Evolutionary conservation across 2,888 invertebrate species (phyloP).

Genomic region (Melikaiella ostensackeni): DNA sequence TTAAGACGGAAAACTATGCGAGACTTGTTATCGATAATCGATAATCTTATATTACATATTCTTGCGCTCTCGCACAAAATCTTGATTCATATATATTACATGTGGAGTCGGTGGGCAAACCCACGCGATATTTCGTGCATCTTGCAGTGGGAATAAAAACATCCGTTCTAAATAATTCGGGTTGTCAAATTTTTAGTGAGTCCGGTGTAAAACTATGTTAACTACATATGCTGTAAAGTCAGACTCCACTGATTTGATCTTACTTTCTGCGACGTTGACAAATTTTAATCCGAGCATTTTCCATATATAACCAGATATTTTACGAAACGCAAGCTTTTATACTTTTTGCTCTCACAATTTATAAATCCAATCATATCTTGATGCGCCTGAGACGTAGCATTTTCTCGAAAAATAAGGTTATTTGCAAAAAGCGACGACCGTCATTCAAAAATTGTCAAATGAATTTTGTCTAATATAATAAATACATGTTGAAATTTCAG

Average conservation of each 20-base stretch:
- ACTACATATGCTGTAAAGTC: background rate
- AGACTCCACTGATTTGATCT: background rate
- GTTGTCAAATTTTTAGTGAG: background rate
- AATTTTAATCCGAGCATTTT: background rate
- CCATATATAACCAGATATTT: background rate
- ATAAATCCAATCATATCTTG: background rate
- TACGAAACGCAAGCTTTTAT: background rate
- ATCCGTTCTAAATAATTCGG: background rate
- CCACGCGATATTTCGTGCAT: background rate
- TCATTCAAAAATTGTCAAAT: slow-evolving; percentile 4
- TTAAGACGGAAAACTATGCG: too few species aligned
- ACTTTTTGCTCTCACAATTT: background rate
- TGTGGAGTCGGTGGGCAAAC: too few species aligned
- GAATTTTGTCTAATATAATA: background rate
- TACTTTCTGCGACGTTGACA: background rate
- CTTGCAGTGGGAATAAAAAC: background rate
- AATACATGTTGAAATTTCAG: background rate
- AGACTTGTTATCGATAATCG: too few species aligned
- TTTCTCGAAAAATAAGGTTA: slow-evolving; percentile 16
- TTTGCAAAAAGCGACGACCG: background rate
- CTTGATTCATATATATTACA: too few species aligned
- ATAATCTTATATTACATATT: background rate
- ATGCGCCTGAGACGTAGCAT: background rate
- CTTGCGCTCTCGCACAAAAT: too few species aligned
- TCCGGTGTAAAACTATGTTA: background rate